Conservation (phyloP, 2,113 vertebrate species). For the Hippoglossus stenolepis region DNA sequence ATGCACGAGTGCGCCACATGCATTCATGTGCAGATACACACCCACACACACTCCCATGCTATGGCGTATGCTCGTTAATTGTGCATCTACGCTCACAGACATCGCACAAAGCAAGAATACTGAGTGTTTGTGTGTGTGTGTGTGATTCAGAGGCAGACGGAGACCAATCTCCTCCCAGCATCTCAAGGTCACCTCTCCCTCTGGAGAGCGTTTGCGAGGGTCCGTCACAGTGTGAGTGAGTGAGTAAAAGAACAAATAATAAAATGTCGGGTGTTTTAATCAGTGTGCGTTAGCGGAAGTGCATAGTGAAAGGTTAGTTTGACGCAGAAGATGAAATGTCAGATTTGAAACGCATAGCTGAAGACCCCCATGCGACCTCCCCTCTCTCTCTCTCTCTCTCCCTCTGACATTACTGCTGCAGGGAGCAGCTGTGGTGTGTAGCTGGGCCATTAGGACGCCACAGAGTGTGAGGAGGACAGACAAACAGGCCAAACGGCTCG, state of each 20-base stretch:
- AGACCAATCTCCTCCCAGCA: conserved; percentile 15
- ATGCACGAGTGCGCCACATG: not conserved
- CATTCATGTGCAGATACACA: conserved; percentile 21
- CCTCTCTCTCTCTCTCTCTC: not conserved
- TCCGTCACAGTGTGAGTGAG: not conserved
- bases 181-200: conserved; percentile 54
- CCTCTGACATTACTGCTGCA: conserved; percentile 18
- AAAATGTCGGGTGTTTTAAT: not conserved
- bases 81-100: conserved; percentile 15
- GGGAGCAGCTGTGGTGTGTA: conserved; percentile 7
- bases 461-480: conserved; percentile 20
- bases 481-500: conserved; percentile 22
- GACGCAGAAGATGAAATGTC: not conserved
- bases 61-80: not conserved
- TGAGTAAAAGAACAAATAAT: not conserved
- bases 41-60: conserved; percentile 24
- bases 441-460: conserved; percentile 35
- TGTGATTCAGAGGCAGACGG: conserved; percentile 36
- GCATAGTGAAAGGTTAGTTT: not conserved
- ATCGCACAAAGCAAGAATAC: not conserved
- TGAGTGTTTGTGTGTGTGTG: not conserved
- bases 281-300: conserved; percentile 33
- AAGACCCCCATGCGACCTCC: not conserved
- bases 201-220: not conserved
- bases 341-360: not conserved